These are phyloP conservation scores for Cartodere bifasciata DNA, from an alignment of 2,888 invertebrate genomes.

Conservation along the genomic window DNA sequence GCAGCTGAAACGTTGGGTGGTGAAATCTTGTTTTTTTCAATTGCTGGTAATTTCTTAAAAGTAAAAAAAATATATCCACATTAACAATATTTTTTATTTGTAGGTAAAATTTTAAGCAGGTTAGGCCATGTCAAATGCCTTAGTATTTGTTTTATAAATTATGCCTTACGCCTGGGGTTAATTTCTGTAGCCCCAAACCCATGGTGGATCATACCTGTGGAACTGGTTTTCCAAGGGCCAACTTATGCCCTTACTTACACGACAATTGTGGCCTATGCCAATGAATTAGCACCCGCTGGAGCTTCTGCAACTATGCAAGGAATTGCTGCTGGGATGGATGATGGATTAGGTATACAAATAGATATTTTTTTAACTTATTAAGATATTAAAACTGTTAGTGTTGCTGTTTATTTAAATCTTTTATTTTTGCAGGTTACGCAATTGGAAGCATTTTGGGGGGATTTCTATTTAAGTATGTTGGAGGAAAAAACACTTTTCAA, in stretches of 20 bases:
- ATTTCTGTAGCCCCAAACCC: conserved; percentile 68
- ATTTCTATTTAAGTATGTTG: conserved; percentile 48
- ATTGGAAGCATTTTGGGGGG: conserved; percentile 66
- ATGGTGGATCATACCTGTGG: conserved; percentile 72
- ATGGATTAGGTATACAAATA: conserved; percentile 53
- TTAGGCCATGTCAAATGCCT: conserved; percentile 68
- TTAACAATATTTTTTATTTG: conserved; percentile 14
- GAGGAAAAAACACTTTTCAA: conserved; percentile 45
- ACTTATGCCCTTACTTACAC: conserved; percentile 80
- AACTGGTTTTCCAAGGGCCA: conserved; percentile 71
- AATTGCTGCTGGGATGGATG: conserved; percentile 78
- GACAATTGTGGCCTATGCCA: conserved; percentile 57
- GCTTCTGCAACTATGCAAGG: conserved; percentile 79
- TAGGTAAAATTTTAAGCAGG: conserved; percentile 65
- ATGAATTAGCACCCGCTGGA: conserved; percentile 41
- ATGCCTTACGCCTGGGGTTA: conserved; percentile 57
- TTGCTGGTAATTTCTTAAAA: conserved; percentile 42
- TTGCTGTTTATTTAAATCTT: background rate
- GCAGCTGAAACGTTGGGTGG: conserved; percentile 70
- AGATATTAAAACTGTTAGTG: background rate
- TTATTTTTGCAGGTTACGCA: conserved; percentile 48
- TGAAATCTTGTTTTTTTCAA: conserved; percentile 64
- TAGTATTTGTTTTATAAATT: conserved; percentile 64
- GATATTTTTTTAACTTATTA: conserved; percentile 8
- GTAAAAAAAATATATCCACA: conserved; percentile 1